Evolutionary conservation across 2,797 vertebrate genomes (phyloP), one percentile per base, ranked within the genome.

Genomic region (Schizopygopsis pylzovi): DNA sequence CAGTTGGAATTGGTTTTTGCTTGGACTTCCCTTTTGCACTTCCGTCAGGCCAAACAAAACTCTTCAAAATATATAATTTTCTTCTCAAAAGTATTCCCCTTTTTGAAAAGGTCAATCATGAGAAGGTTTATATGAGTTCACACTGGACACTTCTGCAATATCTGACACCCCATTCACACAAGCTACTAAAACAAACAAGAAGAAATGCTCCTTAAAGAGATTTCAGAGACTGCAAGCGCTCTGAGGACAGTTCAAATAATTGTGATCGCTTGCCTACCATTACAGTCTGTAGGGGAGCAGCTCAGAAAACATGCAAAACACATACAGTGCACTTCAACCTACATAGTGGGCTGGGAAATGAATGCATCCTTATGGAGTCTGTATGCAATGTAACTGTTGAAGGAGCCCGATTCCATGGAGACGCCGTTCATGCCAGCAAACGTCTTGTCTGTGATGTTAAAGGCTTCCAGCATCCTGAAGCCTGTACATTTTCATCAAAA

Each of bases 401-500:
- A 99, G 86, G 98, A 98, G 70, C 98, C 98, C 0, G 98, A 88
- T 91, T 99, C 98, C 96, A 99, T 95, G 87, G 98, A 99, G 18
- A 99, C 94, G 0, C 98, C 98, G 87, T 97, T 97, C 87, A 98
- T 96, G 67, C 95, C 97, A 41, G 96, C 97, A 54, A 97, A 99
- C 10, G 95, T 96, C 87, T 95, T 96, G 94, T 98, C 98, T 68
- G 98, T 99, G 86, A 99, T 94, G 90, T 99, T 99, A 91, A 99
- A 99, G 28, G 97, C 96, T 90, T 99, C 98, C 85, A 99, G 94
- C 98, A 99, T 99, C 92, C 97, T 97, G 94, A 99, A 99, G 85
- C 98, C 98, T 99, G 90, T 72, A 33, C 0, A 3, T 52, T 84
- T 78, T 78, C 37, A 78, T 6, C 61, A 56, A 84, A 85, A 79